These are phyloP conservation scores for Lycaon pictus DNA, from an alignment of 2,113 vertebrate species.

Conservation along the genomic window DNA sequence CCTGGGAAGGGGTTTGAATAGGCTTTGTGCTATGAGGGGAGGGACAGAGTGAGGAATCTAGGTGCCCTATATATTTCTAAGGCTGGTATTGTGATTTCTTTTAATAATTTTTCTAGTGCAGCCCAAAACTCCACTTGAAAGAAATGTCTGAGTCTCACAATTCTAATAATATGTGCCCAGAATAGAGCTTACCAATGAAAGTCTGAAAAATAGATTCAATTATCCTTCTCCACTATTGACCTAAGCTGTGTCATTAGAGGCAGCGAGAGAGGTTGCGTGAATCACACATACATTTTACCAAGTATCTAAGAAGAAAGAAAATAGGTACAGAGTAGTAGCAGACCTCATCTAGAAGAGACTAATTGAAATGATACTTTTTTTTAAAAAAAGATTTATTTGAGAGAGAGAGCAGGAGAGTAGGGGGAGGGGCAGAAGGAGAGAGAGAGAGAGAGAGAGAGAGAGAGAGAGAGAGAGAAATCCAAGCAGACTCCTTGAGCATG, in stretches of 20 bases:
- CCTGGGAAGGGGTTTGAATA: conserved; percentile 5
- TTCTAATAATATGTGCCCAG: conserved; percentile 64
- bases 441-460: no score
- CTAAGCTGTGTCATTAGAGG: conserved; percentile 45
- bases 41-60: neutral
- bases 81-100: conserved; percentile 46
- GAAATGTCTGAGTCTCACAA: conserved; percentile 36
- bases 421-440: neutral
- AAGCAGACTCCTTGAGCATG: neutral
- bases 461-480: neutral
- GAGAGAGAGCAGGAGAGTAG: neutral
- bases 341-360: neutral
- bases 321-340: neutral
- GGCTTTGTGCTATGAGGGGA: neutral
- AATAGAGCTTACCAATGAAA: neutral
- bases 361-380: neutral
- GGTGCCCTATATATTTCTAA: conserved; percentile 44
- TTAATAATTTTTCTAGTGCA: conserved; percentile 68
- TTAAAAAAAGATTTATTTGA: neutral
- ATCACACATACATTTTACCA: conserved; percentile 1
- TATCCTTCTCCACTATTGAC: conserved; percentile 32
- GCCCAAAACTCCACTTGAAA: conserved; percentile 4
- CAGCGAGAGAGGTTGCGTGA: neutral
- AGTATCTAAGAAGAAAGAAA: conserved; percentile 48
- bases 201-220: conserved; percentile 64